These are phyloP conservation scores for Cotesia chilonis DNA, from an alignment of 1,140 invertebrate genomes.

Conservation along the genomic window DNA sequence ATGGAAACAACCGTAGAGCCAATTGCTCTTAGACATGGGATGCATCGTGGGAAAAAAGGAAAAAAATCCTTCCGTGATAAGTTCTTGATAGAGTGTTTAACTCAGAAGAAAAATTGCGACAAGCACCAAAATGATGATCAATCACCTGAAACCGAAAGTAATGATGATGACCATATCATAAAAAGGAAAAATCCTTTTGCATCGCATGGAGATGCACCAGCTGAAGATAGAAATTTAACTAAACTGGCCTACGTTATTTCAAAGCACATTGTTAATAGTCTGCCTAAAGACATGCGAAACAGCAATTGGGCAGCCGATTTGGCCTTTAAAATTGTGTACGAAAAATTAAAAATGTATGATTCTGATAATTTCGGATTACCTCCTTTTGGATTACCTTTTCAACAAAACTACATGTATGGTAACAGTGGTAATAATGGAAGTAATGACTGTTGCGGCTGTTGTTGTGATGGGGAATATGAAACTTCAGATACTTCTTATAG, in stretches of 20 bases:
- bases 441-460: neutral
- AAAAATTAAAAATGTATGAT: conserved; percentile 18
- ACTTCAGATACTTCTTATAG: no score
- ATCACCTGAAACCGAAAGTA: neutral
- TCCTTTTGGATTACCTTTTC: neutral
- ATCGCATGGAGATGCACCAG: neutral
- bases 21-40: no score
- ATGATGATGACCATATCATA: neutral
- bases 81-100: no score
- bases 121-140: neutral
- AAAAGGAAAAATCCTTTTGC: neutral
- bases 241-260: neutral
- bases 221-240: neutral
- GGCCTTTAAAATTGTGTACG: conserved; percentile 1
- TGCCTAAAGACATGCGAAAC: conserved; percentile 8
- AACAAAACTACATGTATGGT: neutral
- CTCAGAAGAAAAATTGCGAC: no score
- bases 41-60: no score
- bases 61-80: no score
- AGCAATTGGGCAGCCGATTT: neutral
- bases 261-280: neutral
- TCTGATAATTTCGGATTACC: neutral
- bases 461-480: neutral
- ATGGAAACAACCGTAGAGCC: no score
- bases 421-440: neutral